Conservation (phyloP, 2,113 vertebrate genomes). For the Galbula dea region DNA sequence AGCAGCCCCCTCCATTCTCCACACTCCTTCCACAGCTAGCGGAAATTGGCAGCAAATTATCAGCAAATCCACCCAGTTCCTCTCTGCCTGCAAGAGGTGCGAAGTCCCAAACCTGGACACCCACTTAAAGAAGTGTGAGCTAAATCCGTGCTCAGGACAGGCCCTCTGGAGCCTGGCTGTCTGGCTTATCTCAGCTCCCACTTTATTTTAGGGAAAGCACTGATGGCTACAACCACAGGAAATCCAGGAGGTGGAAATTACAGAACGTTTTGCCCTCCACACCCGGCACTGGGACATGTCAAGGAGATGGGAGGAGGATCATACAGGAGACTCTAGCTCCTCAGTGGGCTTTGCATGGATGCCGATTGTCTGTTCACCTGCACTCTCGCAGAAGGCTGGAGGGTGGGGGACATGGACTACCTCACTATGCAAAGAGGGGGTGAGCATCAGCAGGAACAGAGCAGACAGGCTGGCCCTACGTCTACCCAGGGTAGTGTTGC, state of each 20-base stretch:
- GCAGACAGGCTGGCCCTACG: background rate
- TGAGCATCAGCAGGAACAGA: background rate
- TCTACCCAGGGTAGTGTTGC: background rate
- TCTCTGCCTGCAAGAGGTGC: background rate
- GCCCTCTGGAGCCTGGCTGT: background rate
- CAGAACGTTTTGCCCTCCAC: background rate
- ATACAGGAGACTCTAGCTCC: background rate
- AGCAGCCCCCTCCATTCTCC: background rate
- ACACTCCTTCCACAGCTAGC: background rate
- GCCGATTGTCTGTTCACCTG: background rate
- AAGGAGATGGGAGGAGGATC: background rate
- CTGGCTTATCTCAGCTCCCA: slow-evolving; percentile 5
- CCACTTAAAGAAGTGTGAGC: background rate
- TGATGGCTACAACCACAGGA: background rate
- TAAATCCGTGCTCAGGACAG: background rate
- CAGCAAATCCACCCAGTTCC: background rate
- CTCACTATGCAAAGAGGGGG: accelerated
- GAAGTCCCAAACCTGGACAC: background rate
- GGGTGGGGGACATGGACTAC: background rate
- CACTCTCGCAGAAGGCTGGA: background rate
- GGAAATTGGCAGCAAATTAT: background rate
- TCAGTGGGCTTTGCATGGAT: accelerated
- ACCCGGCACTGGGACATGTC: accelerated
- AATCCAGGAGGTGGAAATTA: background rate
- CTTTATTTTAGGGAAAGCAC: background rate